Base-by-base conservation (phyloP, 2,113 vertebrate genomes). In the Gambusia affinis region DNA sequence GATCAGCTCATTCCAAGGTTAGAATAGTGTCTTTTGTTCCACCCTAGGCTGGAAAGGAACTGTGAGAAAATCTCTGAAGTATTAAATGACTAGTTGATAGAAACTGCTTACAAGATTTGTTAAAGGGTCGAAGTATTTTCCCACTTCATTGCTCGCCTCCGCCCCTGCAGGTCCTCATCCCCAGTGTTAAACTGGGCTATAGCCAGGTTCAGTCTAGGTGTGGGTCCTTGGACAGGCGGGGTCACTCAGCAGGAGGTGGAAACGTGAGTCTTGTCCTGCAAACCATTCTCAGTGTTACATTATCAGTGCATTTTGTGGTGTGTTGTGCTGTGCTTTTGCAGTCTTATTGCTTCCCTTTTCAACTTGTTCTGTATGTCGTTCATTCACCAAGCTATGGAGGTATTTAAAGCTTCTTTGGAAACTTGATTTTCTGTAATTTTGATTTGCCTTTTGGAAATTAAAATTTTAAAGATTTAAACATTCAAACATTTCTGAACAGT, bases 141-240 rank as follows among this genome's bases (percentile, higher is more conserved):
- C 85, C 70, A 73, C 73, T 79, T 86, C 81, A 87, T 83, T 85
- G 66, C 86, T 88, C 77, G 85, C 91, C 87, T 89, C 85, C 87
- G 15, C 82, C 67, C 77, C 76, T 86, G 76, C 88, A 93, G 92
- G 92, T 93, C 71, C 69, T 89, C 89, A 94, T 92, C 90, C 88
- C 94, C 88, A 93, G 74, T 85, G 90, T 93, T 89, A 93, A 91
- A 80, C 82, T 93, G 92, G 90, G 93, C 92, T 93, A 92, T 93
- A 93, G 93, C 93, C 94, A 91, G 89, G 87, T 94, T 92, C 92
- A 92, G 88, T 88, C 92, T 92, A 94, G 93, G 92, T 93, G 93
- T 91, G 93, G 92, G 82, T 94, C 94, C 89, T 89, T 94, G 92
- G 91, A 93, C 88, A 93, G 92, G 89, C 88, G 89, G 80, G 92